Evolutionary conservation across 2,888 invertebrate species (phyloP), one percentile per base, ranked within the genome.

Genomic region (Griposia aprilina): DNA sequence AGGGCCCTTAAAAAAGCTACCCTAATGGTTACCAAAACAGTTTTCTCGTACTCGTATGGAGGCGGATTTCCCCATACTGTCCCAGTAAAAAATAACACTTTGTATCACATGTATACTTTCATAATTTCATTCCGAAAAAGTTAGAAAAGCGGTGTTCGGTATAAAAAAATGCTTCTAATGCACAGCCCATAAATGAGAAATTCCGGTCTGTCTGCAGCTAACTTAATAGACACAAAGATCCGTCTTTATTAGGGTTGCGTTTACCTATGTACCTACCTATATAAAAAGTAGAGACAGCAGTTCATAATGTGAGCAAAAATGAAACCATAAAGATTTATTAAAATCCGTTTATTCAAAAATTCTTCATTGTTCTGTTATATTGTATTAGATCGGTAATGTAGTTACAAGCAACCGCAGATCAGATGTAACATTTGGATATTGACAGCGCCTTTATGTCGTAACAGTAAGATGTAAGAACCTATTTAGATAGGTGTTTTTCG

Each of bases 271-370:
- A 45, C 10, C 4, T 45, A 10, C 8, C 45, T 45, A 45, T 20
- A 2, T 13, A 62, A 20, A 62, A 36, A 13, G 23, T 36, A 63
- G 7, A 36, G 62, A 62, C 36, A 62, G 11, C 36, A n/a, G 48
- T 48, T 48, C 48, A 36, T 48, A 74, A n/a, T 57, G 8, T 45
- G 41, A 30, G 11, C 13, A 50, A 50, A 57, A 57, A 67, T 63
- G 10, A 52, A 57, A 81, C 2, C 20, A 2, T 36, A 55, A 50
- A 13, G 0, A 17, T 4, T 45, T 52, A 60, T 36, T 48, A 65
- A 79, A 83, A 75, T 57, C 41, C 1, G 15, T 80, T 80, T 83
- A 84, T 75, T 82, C 7, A 68, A 80, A 72, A 67, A 59, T 3
- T 45, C 52, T 71, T 60, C 4, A 41, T 48, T 68, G 8, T 26